These are phyloP conservation scores for Sylvicola cinctus DNA, from an alignment of 2,888 invertebrate genomes.

Conservation along the genomic window DNA sequence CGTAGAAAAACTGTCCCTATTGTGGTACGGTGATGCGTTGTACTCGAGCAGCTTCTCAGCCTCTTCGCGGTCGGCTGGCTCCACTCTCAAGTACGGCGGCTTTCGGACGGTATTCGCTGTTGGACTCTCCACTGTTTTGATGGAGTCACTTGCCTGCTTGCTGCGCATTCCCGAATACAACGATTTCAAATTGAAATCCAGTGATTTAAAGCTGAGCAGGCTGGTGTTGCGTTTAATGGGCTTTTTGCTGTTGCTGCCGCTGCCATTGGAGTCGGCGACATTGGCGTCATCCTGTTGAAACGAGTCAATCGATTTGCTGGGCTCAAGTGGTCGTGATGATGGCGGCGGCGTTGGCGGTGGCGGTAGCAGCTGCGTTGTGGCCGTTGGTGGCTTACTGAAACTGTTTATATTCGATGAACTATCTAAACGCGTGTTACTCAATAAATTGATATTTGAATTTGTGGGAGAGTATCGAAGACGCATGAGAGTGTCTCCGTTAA, in stretches of 20 bases:
- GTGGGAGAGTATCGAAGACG: constrained; percentile 8
- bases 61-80: constrained; percentile 19
- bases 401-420: constrained; percentile 13
- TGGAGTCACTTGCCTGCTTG: constrained; percentile 7
- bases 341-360: no score
- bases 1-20: constrained; percentile 17
- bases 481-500: no score
- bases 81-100: constrained; percentile 21
- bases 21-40: constrained; percentile 18
- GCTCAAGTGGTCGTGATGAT: constrained; percentile 3
- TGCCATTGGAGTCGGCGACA: not conserved
- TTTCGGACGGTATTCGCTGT: constrained; percentile 10
- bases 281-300: not conserved
- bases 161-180: constrained; percentile 20
- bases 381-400: no score
- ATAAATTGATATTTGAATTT: constrained; percentile 10
- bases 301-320: constrained; percentile 5
- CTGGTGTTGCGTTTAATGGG: constrained; percentile 11
- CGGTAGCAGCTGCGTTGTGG: no score
- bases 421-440: constrained; percentile 13
- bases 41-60: constrained; percentile 18
- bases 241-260: constrained; percentile 4
- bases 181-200: constrained; percentile 24
- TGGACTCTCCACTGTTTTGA: not conserved
- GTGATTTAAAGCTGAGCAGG: constrained; percentile 22